Conservation (phyloP, 64 coral and sea anemone species). For the Platygyra sinensis region DNA sequence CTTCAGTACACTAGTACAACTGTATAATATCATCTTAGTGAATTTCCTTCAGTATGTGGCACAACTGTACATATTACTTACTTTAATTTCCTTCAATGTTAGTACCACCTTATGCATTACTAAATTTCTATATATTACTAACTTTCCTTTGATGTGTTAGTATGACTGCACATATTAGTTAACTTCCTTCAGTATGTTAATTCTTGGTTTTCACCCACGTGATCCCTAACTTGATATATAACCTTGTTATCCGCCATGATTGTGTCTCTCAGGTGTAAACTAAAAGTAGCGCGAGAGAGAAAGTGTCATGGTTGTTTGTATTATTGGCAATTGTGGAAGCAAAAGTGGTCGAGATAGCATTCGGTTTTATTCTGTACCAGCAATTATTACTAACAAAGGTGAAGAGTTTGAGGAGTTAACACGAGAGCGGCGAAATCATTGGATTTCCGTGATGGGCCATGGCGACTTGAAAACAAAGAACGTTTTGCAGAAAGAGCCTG, state of each 20-base stretch:
- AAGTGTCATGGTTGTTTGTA: slow-evolving; percentile 32
- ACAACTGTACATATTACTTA: too few species aligned
- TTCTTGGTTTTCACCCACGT: slow-evolving; percentile 75
- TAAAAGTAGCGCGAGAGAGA: slow-evolving; percentile 45
- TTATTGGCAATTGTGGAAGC: slow-evolving; percentile 44
- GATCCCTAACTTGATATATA: slow-evolving; percentile 59
- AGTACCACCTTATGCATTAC: too few species aligned
- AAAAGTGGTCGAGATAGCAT: slow-evolving; percentile 40
- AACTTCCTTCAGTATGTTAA: too few species aligned
- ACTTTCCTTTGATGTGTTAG: too few species aligned
- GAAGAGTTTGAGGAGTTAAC: slow-evolving; percentile 54
- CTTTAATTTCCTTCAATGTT: too few species aligned
- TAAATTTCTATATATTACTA: too few species aligned
- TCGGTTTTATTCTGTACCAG: slow-evolving; percentile 34
- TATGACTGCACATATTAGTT: too few species aligned
- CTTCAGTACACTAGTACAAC: too few species aligned
- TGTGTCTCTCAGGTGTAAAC: slow-evolving; percentile 59
- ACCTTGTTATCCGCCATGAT: slow-evolving; percentile 72
- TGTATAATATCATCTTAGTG: too few species aligned
- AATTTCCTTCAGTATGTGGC: too few species aligned
- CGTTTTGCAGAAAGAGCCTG: slow-evolving; percentile 57
- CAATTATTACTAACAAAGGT: slow-evolving; percentile 42
- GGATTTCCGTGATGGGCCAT: slow-evolving; percentile 62
- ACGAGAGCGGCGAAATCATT: slow-evolving; percentile 40
- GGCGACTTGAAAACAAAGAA: slow-evolving; percentile 45